Conservation (phyloP, 2,797 vertebrate species). For the Nasua narica region DNA sequence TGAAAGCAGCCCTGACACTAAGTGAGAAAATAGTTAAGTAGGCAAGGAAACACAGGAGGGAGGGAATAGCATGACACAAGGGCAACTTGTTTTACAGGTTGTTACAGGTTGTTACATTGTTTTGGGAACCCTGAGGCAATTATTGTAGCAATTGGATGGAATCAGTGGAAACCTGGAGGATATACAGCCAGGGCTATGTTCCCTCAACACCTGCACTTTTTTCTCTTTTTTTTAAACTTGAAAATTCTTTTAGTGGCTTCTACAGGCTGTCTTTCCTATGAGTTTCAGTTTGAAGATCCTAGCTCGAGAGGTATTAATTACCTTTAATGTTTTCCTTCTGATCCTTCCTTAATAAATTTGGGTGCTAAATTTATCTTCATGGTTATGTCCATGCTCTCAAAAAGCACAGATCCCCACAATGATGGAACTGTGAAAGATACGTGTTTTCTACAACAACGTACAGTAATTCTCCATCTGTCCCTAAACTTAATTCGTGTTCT, state of each 20-base stretch:
- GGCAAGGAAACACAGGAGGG: background rate
- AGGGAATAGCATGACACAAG: accelerated
- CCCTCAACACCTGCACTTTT: background rate
- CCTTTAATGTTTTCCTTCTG: background rate
- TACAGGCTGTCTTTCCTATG: background rate
- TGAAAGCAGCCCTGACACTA: background rate
- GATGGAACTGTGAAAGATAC: background rate
- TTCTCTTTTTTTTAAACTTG: background rate
- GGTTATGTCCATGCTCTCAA: background rate
- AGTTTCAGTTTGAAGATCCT: background rate
- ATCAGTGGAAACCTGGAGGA: background rate
- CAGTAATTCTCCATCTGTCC: background rate
- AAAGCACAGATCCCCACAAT: background rate
- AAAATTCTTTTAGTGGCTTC: background rate
- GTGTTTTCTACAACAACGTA: background rate
- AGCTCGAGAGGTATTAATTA: accelerated
- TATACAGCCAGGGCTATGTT: background rate
- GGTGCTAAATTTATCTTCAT: background rate
- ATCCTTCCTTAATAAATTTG: background rate
- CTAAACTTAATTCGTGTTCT: background rate
- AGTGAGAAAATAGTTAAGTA: background rate
- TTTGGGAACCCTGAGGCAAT: background rate
- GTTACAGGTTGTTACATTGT: accelerated
- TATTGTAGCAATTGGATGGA: background rate
- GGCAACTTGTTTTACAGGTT: accelerated